Evolutionary conservation across 2,113 vertebrate genomes (phyloP).

Genomic region (Aphelocoma coerulescens): DNA sequence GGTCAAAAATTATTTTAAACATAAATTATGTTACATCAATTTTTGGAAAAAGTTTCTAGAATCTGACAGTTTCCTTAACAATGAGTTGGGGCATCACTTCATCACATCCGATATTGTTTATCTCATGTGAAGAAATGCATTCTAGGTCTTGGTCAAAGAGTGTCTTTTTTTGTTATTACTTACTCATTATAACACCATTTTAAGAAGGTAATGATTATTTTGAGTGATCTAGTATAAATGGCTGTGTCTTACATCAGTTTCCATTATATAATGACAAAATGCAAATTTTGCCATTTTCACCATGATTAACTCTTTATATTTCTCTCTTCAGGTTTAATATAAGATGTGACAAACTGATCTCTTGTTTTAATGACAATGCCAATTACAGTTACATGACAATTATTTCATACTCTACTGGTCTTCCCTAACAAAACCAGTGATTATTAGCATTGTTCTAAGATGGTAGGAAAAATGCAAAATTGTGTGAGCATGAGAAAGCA

Average conservation of each 20-base stretch:
- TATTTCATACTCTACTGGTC: background rate
- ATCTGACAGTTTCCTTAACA: background rate
- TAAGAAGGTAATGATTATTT: constrained; percentile 6
- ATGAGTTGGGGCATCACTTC: background rate
- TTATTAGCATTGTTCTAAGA: background rate
- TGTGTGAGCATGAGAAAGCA: constrained; percentile 43
- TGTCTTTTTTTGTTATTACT: background rate
- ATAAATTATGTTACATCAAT: background rate
- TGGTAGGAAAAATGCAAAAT: background rate
- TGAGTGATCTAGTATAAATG: background rate
- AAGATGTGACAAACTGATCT: background rate
- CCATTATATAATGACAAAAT: background rate
- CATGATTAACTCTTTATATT: background rate
- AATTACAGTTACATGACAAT: background rate
- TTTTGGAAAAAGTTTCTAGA: background rate
- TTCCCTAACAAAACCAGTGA: constrained; percentile 17
- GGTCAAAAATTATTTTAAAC: background rate
- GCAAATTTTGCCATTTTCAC: constrained; percentile 26
- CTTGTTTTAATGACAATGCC: background rate
- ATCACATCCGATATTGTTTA: background rate
- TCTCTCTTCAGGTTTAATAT: background rate
- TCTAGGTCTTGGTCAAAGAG: background rate
- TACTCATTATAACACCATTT: background rate
- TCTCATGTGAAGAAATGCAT: background rate
- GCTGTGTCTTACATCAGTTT: background rate